A percentile compares a stretch with the other conserved stretches of the same genome.
These are phyloP conservation scores for Enteromius radiatus DNA, from an alignment of 2,797 vertebrate species.

Conservation along the genomic window DNA sequence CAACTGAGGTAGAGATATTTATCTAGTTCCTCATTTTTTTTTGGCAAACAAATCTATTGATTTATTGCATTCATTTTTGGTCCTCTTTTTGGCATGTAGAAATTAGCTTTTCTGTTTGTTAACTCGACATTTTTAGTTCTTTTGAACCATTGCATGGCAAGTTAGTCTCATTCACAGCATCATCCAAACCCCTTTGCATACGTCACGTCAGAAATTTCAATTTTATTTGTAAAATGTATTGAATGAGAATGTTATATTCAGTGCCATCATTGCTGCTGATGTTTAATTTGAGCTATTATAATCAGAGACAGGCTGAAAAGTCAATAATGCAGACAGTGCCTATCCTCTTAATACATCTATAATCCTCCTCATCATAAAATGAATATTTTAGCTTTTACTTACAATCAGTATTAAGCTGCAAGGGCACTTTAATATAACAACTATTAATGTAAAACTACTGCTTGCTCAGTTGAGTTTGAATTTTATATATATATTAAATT, in stretches of 20 bases:
- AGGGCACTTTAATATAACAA: background rate
- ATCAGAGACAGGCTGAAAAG: constrained; percentile 28
- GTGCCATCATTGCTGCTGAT: constrained; percentile 37
- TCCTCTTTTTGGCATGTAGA: constrained; percentile 51
- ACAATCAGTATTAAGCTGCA: constrained; percentile 23
- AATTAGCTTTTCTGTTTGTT: constrained; percentile 19
- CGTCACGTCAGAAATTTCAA: background rate
- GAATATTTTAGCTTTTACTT: constrained; percentile 17
- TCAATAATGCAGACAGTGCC: constrained; percentile 18
- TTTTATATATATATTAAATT: background rate
- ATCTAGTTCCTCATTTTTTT: constrained; percentile 60
- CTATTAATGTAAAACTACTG: background rate
- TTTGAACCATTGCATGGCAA: constrained; percentile 45
- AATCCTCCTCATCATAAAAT: constrained; percentile 37
- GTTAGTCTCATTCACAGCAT: constrained; percentile 23
- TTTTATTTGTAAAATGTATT: constrained; percentile 23
- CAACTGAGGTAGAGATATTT: constrained; percentile 93
- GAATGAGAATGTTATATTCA: background rate
- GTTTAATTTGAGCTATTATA: constrained; percentile 31
- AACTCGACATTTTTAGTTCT: background rate
- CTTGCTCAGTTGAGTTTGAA: background rate
- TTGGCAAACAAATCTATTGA: constrained; percentile 42
- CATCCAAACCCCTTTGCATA: constrained; percentile 17
- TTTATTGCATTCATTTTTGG: constrained; percentile 27
- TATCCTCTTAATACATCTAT: constrained; percentile 19